phyloP scores from a whole-genome alignment of 2,888 invertebrate species.

The Elgonia sp. region DNA sequence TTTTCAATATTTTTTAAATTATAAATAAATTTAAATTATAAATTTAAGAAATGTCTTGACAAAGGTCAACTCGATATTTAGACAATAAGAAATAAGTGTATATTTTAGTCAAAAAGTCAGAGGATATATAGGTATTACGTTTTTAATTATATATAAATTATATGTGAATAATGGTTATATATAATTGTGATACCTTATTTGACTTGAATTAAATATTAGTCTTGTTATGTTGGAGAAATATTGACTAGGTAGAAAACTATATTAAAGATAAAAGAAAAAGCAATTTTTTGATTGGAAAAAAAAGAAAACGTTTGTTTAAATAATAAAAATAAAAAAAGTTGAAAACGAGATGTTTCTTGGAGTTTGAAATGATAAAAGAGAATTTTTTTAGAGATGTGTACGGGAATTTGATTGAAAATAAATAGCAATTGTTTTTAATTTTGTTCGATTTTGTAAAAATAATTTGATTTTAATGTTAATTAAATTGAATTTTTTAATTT shows the following conservation, averaged over 20 bases:
- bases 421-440: not conserved
- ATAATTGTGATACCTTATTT: conserved; percentile 57
- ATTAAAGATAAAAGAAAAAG: too few species aligned
- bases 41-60: too few species aligned
- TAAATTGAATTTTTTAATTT: too few species aligned
- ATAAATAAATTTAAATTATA: too few species aligned
- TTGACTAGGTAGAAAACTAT: conserved; percentile 63
- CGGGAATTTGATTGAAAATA: not conserved
- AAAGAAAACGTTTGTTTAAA: too few species aligned
- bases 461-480: too few species aligned
- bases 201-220: conserved; percentile 39
- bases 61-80: too few species aligned
- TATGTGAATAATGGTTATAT: conserved; percentile 59
- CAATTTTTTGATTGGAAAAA: too few species aligned
- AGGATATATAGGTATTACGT: conserved; percentile 39
- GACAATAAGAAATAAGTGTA: conserved; percentile 64
- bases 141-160: conserved; percentile 46
- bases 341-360: conserved; percentile 50
- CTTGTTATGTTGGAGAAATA: conserved; percentile 59
- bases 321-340: too few species aligned
- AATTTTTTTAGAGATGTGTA: not conserved
- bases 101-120: too few species aligned
- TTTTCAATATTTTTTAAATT: too few species aligned
- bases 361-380: conserved; percentile 54
- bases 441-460: not conserved